Evolutionary conservation across 2,113 vertebrate genomes (phyloP).

Genomic region (Sceloporus undulatus): DNA sequence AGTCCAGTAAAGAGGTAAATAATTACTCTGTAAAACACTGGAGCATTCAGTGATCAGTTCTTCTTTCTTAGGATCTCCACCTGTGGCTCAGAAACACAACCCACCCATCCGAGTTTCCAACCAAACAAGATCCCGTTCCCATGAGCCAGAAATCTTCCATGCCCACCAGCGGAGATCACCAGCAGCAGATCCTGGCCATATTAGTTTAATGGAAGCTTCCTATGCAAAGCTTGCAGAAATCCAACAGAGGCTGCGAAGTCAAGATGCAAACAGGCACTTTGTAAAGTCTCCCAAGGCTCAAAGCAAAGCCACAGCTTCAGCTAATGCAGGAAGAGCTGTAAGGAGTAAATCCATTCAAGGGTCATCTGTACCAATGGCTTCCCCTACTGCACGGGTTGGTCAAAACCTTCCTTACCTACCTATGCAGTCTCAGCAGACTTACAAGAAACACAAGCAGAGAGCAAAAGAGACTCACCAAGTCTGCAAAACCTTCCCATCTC

Average conservation of each 20-base stretch:
- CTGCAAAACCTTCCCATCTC: slow-evolving; percentile 83
- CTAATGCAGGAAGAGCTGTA: slow-evolving; percentile 84
- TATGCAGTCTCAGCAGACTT: slow-evolving; percentile 84
- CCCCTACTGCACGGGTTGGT: slow-evolving; percentile 78
- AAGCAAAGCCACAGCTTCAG: slow-evolving; percentile 78
- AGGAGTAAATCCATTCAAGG: slow-evolving; percentile 83
- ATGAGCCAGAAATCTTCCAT: slow-evolving; percentile 92
- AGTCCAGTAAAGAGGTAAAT: too few relatives aligned
- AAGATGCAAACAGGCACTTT: slow-evolving; percentile 88
- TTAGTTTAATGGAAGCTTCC: slow-evolving; percentile 75
- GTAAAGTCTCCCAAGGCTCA: slow-evolving; percentile 91
- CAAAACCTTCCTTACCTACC: slow-evolving; percentile 84
- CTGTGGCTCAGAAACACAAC: slow-evolving; percentile 85
- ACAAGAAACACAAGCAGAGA: slow-evolving; percentile 94
- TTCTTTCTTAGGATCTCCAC: slow-evolving; percentile 80
- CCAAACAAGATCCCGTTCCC: slow-evolving; percentile 92
- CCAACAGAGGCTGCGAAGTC: slow-evolving; percentile 81
- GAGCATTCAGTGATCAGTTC: too few relatives aligned
- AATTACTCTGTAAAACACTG: too few relatives aligned
- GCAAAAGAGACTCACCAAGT: slow-evolving; percentile 88
- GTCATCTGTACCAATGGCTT: slow-evolving; percentile 65
- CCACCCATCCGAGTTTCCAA: slow-evolving; percentile 84
- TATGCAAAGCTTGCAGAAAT: slow-evolving; percentile 79
- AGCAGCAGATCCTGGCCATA: slow-evolving; percentile 78
- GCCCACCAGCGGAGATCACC: slow-evolving; percentile 88